Base-by-base conservation (phyloP, 1,140 invertebrate species). In the Drosophila eugracilis region DNA sequence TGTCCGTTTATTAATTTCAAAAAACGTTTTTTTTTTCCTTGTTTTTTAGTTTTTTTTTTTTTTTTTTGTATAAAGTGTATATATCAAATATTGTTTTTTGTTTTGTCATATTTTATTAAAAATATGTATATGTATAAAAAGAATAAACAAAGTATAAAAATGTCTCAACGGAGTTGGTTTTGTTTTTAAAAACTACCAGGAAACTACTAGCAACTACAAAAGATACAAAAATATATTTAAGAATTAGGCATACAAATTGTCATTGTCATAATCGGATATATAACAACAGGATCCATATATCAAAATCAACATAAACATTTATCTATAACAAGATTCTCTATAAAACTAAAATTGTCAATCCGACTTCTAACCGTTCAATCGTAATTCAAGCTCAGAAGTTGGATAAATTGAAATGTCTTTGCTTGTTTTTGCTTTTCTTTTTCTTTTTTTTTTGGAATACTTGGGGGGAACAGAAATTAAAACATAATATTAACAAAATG, bases 191-290 rank as follows among this genome's bases (percentile, higher is more conserved):
- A 78, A 66, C 81, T 85, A 85, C 66, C 69, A 81, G 59, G 59
- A 78, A 65, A 73, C 67, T 60, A 86, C 83, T 81, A 78, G 66
- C 78, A 73, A 86, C 81, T 85, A 85, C 83, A 85, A 85, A 85
- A 80, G 80, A 85, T 84, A 84, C 70, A 84, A 84, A 84, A 84
- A 84, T 84, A 85, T 86, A 75, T 63, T 57, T 80, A 85, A 75
- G 71, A 84, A 71, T 66, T 71, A 71, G 53, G 58, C 77, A 62
- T 80, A 76, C 22, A 86, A 86, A 77, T 78, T 84, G 72, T 52
- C 44, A 66, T 67, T 67, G 42, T 41, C 63, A 37, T 65, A 62
- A 62, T 62, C 49, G 63, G 36, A n/a, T n/a, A n/a, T 66, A 39
- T 67, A 67, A 67, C 62, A 67, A 48, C 66, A 67, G 62, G 65